Conservation (phyloP, 92 coral and sea anemone species). For the Epizoanthus scotinus region DNA sequence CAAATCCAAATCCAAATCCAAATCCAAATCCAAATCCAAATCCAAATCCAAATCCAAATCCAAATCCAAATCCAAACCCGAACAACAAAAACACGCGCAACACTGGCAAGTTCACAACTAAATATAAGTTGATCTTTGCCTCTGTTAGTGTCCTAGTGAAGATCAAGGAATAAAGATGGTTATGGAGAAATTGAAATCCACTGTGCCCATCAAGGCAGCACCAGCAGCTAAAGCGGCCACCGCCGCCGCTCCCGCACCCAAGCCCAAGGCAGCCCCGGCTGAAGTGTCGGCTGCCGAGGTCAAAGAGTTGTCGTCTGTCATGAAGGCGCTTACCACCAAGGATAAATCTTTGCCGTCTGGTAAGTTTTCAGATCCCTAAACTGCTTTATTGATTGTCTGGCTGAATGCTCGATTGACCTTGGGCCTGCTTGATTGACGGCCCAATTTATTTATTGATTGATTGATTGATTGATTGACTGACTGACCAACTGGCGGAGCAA, state of each 20-base stretch:
- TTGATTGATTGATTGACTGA: background rate
- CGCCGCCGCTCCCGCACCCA: conserved; percentile 11
- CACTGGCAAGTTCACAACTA: too few species aligned
- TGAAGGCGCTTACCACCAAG: conserved; percentile 34
- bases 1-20: too few species aligned
- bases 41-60: too few species aligned
- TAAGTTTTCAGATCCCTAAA: background rate
- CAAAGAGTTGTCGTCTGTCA: conserved; percentile 38
- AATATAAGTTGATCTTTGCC: background rate
- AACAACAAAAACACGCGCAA: too few species aligned
- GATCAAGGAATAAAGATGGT: conserved; percentile 21
- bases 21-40: too few species aligned
- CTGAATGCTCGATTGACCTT: too few species aligned
- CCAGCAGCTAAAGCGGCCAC: background rate
- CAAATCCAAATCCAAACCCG: too few species aligned
- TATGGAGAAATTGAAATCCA: conserved; percentile 40
- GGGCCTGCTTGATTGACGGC: background rate
- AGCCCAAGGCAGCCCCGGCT: conserved; percentile 24
- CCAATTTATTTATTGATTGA: background rate
- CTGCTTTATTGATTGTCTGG: background rate
- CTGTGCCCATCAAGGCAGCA: conserved; percentile 26
- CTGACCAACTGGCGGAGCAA: background rate
- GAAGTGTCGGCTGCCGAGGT: conserved; percentile 16
- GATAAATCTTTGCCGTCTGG: conserved; percentile 47
- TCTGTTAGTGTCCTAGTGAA: conserved; percentile 32